Conservation (phyloP, 2,888 invertebrate genomes). For the Synanthedon formicaeformis region DNA sequence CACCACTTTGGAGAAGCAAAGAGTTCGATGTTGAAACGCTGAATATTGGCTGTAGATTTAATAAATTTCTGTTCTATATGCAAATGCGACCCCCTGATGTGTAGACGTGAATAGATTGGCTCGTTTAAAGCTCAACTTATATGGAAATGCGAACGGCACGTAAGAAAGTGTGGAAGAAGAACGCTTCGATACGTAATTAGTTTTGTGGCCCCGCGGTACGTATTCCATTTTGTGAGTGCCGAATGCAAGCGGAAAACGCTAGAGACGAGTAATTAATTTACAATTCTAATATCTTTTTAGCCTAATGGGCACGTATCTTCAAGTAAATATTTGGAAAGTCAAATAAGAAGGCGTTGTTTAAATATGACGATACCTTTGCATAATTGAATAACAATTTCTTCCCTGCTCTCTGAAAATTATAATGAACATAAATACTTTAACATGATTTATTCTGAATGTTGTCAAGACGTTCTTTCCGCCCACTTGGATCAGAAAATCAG, state of each 20-base stretch:
- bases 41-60: constrained; percentile 71
- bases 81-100: constrained; percentile 70
- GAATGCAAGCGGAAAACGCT: constrained; percentile 33
- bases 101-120: constrained; percentile 72
- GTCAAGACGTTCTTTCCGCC: too few species aligned
- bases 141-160: constrained; percentile 70
- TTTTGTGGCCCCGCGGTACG: constrained; percentile 53
- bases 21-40: constrained; percentile 62
- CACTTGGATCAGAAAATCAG: too few species aligned
- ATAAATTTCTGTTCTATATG: constrained; percentile 72
- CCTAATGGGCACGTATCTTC: constrained; percentile 25
- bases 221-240: constrained; percentile 49
- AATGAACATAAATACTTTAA: too few species aligned
- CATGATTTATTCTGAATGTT: too few species aligned
- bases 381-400: neutral
- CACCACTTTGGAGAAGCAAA: constrained; percentile 51
- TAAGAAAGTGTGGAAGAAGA: constrained; percentile 68
- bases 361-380: neutral
- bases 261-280: constrained; percentile 47
- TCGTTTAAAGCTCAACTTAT: constrained; percentile 71
- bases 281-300: constrained; percentile 42
- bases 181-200: constrained; percentile 67
- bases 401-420: too few species aligned
- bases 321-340: constrained; percentile 26
- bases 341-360: constrained; percentile 16